These are phyloP conservation scores for Zeus faber DNA, from an alignment of 2,113 vertebrate genomes.

Conservation along the genomic window DNA sequence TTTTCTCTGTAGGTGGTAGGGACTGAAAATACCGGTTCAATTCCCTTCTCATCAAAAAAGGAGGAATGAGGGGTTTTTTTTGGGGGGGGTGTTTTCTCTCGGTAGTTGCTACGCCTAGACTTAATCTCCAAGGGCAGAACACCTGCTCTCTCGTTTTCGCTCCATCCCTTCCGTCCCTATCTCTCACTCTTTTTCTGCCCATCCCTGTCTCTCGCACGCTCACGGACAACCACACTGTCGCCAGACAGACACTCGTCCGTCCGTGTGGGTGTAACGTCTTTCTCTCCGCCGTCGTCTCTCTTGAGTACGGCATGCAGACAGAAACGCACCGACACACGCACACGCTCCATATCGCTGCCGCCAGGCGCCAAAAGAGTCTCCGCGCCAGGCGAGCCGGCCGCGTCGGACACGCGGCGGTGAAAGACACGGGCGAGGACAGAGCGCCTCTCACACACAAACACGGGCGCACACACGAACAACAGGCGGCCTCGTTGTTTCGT, in stretches of 20 bases:
- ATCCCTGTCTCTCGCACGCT: neutral
- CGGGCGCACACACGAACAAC: neutral
- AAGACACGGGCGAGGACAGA: constrained; percentile 34
- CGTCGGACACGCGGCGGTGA: constrained; percentile 37
- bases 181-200: neutral
- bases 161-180: neutral
- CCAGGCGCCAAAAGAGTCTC: constrained; percentile 35
- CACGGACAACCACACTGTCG: constrained; percentile 30
- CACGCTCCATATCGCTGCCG: constrained; percentile 37
- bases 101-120: constrained; percentile 45
- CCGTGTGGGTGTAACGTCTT: constrained; percentile 53
- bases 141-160: constrained; percentile 1
- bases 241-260: constrained; percentile 42
- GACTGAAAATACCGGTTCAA: constrained; percentile 62
- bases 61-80: constrained; percentile 53
- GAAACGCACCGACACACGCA: neutral
- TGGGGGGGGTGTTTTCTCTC: constrained; percentile 32
- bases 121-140: constrained; percentile 59
- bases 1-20: constrained; percentile 53
- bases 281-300: constrained; percentile 25
- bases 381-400: constrained; percentile 16
- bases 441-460: constrained; percentile 15
- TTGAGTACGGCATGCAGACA: constrained; percentile 18
- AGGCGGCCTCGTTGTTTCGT: neutral
- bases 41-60: constrained; percentile 60